Evolutionary conservation across 2,797 vertebrate species (phyloP).

Genomic region (Selene dorsalis): DNA sequence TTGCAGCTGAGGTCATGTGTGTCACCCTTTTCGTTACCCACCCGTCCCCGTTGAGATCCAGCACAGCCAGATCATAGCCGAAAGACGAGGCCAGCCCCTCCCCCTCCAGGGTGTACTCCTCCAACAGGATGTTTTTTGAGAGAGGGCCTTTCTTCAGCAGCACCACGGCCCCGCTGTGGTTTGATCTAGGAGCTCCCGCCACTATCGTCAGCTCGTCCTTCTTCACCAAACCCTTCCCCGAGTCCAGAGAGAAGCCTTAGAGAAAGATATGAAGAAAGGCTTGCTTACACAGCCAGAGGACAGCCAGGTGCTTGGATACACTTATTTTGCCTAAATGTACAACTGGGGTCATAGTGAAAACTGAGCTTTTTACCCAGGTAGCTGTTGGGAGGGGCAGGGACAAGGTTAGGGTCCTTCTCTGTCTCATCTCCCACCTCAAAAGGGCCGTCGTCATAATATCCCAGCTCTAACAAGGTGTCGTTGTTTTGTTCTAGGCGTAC

Average conservation of each 20-base stretch:
- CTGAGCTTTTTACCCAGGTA: slow-evolving; percentile 90
- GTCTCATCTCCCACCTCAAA: slow-evolving; percentile 92
- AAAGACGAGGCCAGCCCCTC: slow-evolving; percentile 96
- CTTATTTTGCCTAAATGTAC: not conserved
- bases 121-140: slow-evolving; percentile 35
- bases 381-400: slow-evolving; percentile 93
- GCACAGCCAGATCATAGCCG: slow-evolving; percentile 94
- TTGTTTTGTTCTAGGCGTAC: slow-evolving; percentile 95
- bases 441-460: slow-evolving; percentile 91
- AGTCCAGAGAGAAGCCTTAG: slow-evolving; percentile 96
- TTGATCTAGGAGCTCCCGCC: slow-evolving; percentile 94
- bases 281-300: slow-evolving; percentile 8
- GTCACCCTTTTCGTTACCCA: slow-evolving; percentile 69
- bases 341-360: not conserved
- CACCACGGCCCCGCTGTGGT: slow-evolving; percentile 94
- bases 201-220: slow-evolving; percentile 91
- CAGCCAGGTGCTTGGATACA: not conserved
- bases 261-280: slow-evolving; percentile 30
- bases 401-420: slow-evolving; percentile 80
- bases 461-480: slow-evolving; percentile 84
- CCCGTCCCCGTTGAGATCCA: slow-evolving; percentile 94
- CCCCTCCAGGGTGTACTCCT: slow-evolving; percentile 89
- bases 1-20: not conserved
- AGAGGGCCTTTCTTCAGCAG: slow-evolving; percentile 84
- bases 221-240: slow-evolving; percentile 87